Conservation (phyloP, 2,888 invertebrate species). For the Lasioglossum leucozonium region DNA sequence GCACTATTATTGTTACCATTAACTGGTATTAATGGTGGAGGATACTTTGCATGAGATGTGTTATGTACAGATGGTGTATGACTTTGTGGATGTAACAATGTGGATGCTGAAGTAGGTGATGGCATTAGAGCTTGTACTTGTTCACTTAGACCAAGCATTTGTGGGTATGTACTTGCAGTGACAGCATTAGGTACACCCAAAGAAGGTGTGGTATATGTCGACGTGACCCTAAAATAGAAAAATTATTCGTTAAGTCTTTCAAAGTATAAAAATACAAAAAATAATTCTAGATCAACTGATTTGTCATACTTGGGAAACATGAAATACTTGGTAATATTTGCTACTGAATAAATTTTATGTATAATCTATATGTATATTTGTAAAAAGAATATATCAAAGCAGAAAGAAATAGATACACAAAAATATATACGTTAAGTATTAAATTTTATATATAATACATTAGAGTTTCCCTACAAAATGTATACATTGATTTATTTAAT, state of each 20-base stretch:
- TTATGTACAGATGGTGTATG: constrained; percentile 83
- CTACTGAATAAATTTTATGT: constrained; percentile 28
- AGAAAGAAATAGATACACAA: constrained; percentile 21
- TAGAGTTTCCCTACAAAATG: constrained; percentile 45
- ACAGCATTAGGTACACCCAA: constrained; percentile 82
- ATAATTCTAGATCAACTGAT: constrained; percentile 25
- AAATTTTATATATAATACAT: constrained; percentile 23
- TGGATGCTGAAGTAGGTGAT: constrained; percentile 80
- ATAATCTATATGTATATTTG: constrained; percentile 25
- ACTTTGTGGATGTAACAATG: constrained; percentile 82
- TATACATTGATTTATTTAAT: constrained; percentile 28
- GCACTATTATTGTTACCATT: constrained; percentile 81
- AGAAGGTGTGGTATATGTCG: constrained; percentile 84
- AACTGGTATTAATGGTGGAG: constrained; percentile 86
- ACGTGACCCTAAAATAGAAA: constrained; percentile 84
- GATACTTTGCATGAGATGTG: constrained; percentile 83
- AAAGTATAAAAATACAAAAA: neutral
- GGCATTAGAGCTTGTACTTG: constrained; percentile 84
- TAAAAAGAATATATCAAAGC: constrained; percentile 11
- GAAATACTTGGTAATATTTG: constrained; percentile 32
- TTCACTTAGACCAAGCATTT: constrained; percentile 85
- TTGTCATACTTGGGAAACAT: constrained; percentile 29
- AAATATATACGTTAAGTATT: constrained; percentile 33
- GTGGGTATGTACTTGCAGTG: constrained; percentile 82
- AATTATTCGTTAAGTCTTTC: constrained; percentile 9